These are phyloP conservation scores for Rhinella marina DNA, from an alignment of 2,797 vertebrate genomes.

Conservation along the genomic window DNA sequence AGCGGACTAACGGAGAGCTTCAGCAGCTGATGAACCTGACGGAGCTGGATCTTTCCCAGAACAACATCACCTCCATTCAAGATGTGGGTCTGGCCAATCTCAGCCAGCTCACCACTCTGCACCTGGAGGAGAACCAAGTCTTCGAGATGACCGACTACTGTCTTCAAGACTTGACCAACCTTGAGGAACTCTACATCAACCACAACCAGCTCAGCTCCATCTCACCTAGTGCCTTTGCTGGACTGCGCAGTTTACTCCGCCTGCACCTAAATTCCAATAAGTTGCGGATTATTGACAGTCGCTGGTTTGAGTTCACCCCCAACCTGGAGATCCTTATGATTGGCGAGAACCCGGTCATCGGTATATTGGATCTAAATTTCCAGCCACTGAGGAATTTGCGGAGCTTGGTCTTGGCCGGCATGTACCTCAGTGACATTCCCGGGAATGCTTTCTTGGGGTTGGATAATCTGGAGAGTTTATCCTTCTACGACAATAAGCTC, in stretches of 20 bases:
- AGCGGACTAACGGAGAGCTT: conserved; percentile 86
- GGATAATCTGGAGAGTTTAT: conserved; percentile 94
- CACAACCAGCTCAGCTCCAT: conserved; percentile 95
- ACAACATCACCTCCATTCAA: conserved; percentile 91
- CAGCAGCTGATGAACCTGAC: conserved; percentile 94
- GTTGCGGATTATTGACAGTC: conserved; percentile 87
- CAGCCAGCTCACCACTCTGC: conserved; percentile 92
- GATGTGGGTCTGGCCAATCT: conserved; percentile 92
- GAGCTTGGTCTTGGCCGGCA: conserved; percentile 93
- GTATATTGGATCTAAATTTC: conserved; percentile 94
- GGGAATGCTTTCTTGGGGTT: conserved; percentile 92
- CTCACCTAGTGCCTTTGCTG: conserved; percentile 89
- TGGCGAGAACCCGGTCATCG: conserved; percentile 94
- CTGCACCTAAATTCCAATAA: conserved; percentile 97
- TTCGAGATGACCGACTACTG: conserved; percentile 91
- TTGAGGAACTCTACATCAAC: conserved; percentile 97
- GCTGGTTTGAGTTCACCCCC: conserved; percentile 94
- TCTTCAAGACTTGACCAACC: conserved; percentile 89
- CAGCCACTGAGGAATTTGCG: conserved; percentile 88
- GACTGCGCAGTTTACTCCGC: conserved; percentile 87
- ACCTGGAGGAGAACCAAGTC: conserved; percentile 96
- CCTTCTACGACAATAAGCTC: conserved; percentile 94
- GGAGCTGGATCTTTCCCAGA: conserved; percentile 95
- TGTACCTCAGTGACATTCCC: conserved; percentile 93
- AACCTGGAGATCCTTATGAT: conserved; percentile 98